Evolutionary conservation across 2,797 vertebrate species (phyloP), one percentile per base, ranked within the genome.

Genomic region (Craterocephalus amniculus): DNA sequence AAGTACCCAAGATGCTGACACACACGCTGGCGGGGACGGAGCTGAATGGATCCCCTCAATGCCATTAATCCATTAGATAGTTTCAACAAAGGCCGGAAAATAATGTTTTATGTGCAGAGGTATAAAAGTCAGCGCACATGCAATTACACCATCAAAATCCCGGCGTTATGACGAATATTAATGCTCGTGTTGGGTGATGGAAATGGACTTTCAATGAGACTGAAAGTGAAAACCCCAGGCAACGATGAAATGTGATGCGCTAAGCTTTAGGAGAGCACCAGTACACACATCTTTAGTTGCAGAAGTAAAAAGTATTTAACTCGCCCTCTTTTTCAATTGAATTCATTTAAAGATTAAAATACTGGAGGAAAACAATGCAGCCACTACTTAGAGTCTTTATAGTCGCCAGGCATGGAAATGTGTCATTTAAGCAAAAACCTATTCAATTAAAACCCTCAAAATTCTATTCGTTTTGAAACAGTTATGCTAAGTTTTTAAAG

Each of bases 171-270:
- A 85, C 83, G 85, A 87, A 90, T 80, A 85, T 71, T 87, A 83
- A 90, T 90, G 90, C 74, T 85, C 74, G 79, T 78, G 59, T 71
- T 74, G 75, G 78, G 76, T 67, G 78, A 89, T 76, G 85, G 87
- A 94, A 95, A 94, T 95, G 93, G 94, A 94, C 89, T 95, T 93
- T 95, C 90, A 94, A 94, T 94, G 90, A 93, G 90, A 80, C 6
- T 64, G 48, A 85, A 76, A 89, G 52, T 64, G 59, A 78, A 84
- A 79, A 74, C 63, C 43, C 20, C 48, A 49, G 67, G 67, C 67
- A 79, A 88, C 79, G 77, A 81, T 35, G 52, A 66, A 65, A 70
- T 31, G 56, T 63, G 74, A 74, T 82, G 80, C 79, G 69, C 65
- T 64, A n/a, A 57, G 78, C 68, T 75, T 68, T n/a, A 72, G 7